These are phyloP conservation scores for Neelides sp. DNA, from an alignment of 1,140 invertebrate genomes.

Conservation along the genomic window DNA sequence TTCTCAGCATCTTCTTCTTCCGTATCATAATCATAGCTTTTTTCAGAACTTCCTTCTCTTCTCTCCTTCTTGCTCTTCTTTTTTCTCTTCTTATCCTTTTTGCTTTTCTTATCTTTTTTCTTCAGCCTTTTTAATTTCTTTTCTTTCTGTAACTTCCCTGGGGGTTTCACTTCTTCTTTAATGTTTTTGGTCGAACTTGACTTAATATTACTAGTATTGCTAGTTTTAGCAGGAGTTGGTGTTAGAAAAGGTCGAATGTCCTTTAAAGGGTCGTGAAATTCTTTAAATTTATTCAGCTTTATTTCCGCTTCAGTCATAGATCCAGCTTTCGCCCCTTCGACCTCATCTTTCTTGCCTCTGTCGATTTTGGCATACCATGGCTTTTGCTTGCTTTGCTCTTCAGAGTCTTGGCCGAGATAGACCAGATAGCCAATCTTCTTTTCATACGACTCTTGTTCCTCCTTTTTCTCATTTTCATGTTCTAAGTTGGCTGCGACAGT, in stretches of 20 bases:
- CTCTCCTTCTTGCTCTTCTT: conserved; percentile 37
- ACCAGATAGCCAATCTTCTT: conserved; percentile 93
- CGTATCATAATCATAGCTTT: conserved; percentile 11
- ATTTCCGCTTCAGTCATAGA: conserved; percentile 31
- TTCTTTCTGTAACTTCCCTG: background rate
- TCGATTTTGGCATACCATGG: conserved; percentile 64
- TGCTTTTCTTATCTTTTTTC: conserved; percentile 35
- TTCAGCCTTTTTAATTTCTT: conserved; percentile 21
- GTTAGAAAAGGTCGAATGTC: conserved; percentile 49
- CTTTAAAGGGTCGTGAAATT: conserved; percentile 56
- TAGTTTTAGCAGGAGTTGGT: conserved; percentile 21
- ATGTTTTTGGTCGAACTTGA: conserved; percentile 34
- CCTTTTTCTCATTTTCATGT: conserved; percentile 78
- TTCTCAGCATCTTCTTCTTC: conserved; percentile 33
- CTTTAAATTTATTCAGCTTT: conserved; percentile 33
- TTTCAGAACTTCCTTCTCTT: conserved; percentile 31
- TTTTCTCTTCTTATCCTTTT: conserved; percentile 37
- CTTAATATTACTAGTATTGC: conserved; percentile 31
- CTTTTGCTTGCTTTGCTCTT: conserved; percentile 63
- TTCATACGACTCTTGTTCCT: conserved; percentile 91
- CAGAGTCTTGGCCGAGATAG: conserved; percentile 86
- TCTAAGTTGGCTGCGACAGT: conserved; percentile 62
- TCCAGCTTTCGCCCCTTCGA: conserved; percentile 3
- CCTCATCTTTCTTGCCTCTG: conserved; percentile 40
- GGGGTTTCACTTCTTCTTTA: conserved; percentile 20